Evolutionary conservation across 2,113 vertebrate genomes (phyloP), one percentile per base, ranked within the genome.

Genomic region (Callopanchax toddi): DNA sequence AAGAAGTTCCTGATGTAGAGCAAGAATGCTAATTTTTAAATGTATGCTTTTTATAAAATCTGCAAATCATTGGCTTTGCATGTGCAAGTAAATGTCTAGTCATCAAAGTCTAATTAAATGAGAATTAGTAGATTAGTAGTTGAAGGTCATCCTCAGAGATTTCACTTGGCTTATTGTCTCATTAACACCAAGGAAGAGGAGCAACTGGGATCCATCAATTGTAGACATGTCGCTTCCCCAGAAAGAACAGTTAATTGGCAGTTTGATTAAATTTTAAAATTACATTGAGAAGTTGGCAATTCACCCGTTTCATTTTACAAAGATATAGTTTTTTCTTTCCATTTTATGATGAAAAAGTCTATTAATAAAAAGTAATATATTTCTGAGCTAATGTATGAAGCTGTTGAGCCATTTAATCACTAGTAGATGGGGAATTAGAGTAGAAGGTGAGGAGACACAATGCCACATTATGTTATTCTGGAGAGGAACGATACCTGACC

Each of bases 161-260:
- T 84, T 63, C 26, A 12, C 42, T 62, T 21, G 55, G 59, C 20
- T 78, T 75, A 77, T 79, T 74, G 39, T 59, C 83, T 77, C 69
- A 84, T 87, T 72, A 86, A 67, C 51, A 17, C 13, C 11, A 23
- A 56, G 43, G 46, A 76, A 74, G 65, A 87, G 60, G 60, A 87
- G 71, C 67, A 61, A 83, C 50, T 59, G 34, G 82, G 81, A 85
- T 77, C 78, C 76, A 84, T 86, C 67, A 86, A 79, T 87, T 88
- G 76, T 54, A 74, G 75, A 85, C 75, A 75, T 62, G 71, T 59
- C 61, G 66, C 62, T 81, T 85, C 82, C 87, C 87, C 51, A 72
- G 81, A 82, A 75, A 77, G 81, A 91, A 46, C 34, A 82, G 54
- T 89, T 89, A 91, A 93, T 91, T 91, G 89, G 69, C 70, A 79